Evolutionary conservation across 2,888 invertebrate species (phyloP).

Genomic region (Maniola hyperantus): DNA sequence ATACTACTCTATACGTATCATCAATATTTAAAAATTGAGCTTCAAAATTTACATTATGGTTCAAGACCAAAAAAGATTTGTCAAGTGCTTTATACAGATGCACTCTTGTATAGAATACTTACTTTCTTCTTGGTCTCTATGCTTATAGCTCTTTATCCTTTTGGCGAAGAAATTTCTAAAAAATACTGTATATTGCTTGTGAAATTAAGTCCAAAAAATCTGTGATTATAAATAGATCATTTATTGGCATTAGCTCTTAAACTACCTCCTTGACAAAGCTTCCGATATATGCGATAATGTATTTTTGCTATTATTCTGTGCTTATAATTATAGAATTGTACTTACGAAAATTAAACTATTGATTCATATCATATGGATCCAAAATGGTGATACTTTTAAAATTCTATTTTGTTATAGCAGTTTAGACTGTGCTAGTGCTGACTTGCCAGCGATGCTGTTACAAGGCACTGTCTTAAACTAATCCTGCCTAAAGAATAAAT

Average conservation of each 20-base stretch:
- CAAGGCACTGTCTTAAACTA: neutral
- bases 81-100: neutral
- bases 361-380: slow-evolving; percentile 1
- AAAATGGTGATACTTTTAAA: neutral
- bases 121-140: neutral
- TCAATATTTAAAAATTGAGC: slow-evolving; percentile 3
- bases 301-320: slow-evolving; percentile 22
- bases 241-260: slow-evolving; percentile 58
- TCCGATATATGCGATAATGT: slow-evolving; percentile 28
- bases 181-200: slow-evolving; percentile 25
- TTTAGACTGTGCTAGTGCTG: neutral
- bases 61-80: neutral
- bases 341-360: slow-evolving; percentile 23
- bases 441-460: neutral
- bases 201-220: slow-evolving; percentile 33
- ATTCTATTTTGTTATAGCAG: neutral
- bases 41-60: slow-evolving; percentile 14
- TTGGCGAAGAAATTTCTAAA: neutral
- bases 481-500: neutral
- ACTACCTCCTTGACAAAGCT: slow-evolving; percentile 37
- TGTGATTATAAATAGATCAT: slow-evolving; percentile 46
- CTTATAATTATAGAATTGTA: slow-evolving; percentile 22
- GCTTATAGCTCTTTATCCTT: neutral
- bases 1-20: neutral
- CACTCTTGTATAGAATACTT: neutral